Evolutionary conservation across 2,797 vertebrate genomes (phyloP).

Genomic region (Bryconaethiops microstoma): DNA sequence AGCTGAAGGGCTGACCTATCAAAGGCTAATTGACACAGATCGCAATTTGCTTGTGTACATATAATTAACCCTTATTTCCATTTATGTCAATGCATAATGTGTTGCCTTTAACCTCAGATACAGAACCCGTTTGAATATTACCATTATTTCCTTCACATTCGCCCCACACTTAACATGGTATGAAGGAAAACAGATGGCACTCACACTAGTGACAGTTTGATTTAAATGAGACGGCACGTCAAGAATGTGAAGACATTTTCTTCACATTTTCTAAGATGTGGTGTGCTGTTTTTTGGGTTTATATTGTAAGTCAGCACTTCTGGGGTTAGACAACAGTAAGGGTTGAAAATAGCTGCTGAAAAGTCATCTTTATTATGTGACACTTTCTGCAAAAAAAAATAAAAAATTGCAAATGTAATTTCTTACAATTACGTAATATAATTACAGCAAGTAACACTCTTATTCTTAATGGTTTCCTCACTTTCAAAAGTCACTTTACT

Average conservation of each 20-base stretch:
- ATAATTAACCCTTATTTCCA: conserved; percentile 28
- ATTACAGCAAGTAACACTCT: no score
- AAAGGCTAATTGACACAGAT: background rate
- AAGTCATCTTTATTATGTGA: background rate
- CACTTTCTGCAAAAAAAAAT: background rate
- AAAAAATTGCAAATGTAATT: no score
- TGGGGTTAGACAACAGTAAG: background rate
- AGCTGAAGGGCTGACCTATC: conserved; percentile 32
- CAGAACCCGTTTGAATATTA: background rate
- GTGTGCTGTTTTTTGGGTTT: background rate
- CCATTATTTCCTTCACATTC: conserved; percentile 48
- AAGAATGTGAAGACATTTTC: background rate
- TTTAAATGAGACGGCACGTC: background rate
- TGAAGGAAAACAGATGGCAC: background rate
- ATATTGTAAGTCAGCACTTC: background rate
- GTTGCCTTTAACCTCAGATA: background rate
- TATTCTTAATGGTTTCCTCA: no score
- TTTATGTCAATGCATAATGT: background rate
- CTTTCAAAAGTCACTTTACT: no score
- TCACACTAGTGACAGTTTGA: background rate
- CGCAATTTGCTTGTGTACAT: conserved; percentile 14
- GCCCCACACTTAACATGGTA: conserved; percentile 54
- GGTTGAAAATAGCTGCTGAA: background rate
- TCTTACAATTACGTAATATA: no score
- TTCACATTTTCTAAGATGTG: background rate